Evolutionary conservation across 2,113 vertebrate genomes (phyloP).

Genomic region (Macaca nemestrina): DNA sequence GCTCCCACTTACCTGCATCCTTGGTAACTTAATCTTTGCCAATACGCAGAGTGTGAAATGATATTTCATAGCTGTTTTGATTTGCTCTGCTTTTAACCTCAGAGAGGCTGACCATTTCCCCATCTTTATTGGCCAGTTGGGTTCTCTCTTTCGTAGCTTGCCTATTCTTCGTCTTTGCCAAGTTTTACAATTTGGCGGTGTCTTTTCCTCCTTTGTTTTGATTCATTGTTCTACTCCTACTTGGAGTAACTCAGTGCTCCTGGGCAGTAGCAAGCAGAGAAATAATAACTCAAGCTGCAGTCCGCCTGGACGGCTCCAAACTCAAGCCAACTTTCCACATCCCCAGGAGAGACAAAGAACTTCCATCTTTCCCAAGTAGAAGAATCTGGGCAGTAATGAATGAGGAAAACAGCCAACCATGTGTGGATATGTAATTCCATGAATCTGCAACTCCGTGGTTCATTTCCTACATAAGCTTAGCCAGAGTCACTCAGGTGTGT

Average conservation of each 20-base stretch:
- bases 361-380: not conserved
- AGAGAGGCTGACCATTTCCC: not conserved
- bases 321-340: not conserved
- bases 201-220: constrained; percentile 14
- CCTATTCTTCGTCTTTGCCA: not conserved
- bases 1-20: not conserved
- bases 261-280: not conserved
- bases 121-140: not conserved
- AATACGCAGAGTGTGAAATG: not conserved
- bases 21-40: not conserved
- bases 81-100: not conserved
- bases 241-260: constrained; percentile 49
- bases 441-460: not conserved
- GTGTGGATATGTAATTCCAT: fast-evolving
- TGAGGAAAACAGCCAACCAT: not conserved
- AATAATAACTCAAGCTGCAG: constrained; percentile 2
- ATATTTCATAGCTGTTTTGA: not conserved
- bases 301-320: not conserved
- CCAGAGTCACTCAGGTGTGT: not conserved
- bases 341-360: not conserved
- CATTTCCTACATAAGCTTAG: not conserved
- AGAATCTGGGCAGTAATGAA: not conserved
- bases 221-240: constrained; percentile 16
- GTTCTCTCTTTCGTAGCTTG: not conserved
- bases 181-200: not conserved